Evolutionary conservation across 1,140 invertebrate genomes (phyloP).

Genomic region (Dendroctonus valens): DNA sequence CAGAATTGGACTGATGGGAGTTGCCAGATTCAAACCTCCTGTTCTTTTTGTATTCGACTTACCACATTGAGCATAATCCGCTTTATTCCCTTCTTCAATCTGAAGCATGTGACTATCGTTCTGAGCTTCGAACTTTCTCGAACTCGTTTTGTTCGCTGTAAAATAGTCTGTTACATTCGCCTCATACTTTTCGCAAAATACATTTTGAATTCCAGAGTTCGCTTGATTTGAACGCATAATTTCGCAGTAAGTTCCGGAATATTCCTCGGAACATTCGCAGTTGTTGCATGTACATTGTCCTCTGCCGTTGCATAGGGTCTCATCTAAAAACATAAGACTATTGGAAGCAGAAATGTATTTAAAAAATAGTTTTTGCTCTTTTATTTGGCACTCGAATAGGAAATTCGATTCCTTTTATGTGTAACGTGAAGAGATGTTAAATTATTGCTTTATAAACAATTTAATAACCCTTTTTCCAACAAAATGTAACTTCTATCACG

Average conservation of each 20-base stretch:
- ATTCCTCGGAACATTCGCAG: constrained; percentile 35
- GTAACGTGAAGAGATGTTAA: too few species aligned
- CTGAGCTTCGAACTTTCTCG: neutral
- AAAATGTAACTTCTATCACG: too few species aligned
- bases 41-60: too few species aligned
- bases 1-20: too few species aligned
- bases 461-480: too few species aligned
- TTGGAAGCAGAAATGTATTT: neutral
- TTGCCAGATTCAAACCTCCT: too few species aligned
- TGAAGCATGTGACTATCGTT: neutral
- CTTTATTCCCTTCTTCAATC: too few species aligned
- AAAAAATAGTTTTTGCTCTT: too few species aligned
- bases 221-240: constrained; percentile 12
- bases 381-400: too few species aligned
- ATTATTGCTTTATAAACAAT: too few species aligned
- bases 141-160: neutral
- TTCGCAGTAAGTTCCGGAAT: constrained; percentile 41
- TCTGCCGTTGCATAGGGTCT: constrained; percentile 36
- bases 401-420: too few species aligned
- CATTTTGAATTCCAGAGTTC: constrained; percentile 5
- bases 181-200: constrained; percentile 33
- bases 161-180: constrained; percentile 15
- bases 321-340: constrained; percentile 7
- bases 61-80: too few species aligned
- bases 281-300: constrained; percentile 43